A percentile compares a stretch with the other conserved stretches of the same genome.
Evolutionary conservation across 2,888 invertebrate genomes (phyloP).

Genomic region (Amitus sp.): DNA sequence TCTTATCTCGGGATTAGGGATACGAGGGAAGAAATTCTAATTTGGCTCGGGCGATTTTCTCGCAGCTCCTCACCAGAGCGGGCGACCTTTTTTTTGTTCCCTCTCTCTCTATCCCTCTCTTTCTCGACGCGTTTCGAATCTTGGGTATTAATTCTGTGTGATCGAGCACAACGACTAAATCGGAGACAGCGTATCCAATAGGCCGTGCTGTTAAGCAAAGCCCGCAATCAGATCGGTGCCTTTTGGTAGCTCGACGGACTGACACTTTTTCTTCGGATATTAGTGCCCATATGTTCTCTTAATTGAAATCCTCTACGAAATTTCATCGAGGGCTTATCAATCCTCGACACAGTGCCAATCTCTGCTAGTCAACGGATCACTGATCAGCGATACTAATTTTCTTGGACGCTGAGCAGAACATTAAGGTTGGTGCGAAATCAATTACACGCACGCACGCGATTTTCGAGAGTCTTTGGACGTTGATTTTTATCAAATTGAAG

Average conservation of each 20-base stretch:
- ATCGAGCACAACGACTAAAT: constrained; percentile 33
- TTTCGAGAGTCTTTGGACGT: not conserved
- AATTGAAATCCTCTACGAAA: constrained; percentile 52
- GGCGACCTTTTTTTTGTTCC: too few relatives aligned
- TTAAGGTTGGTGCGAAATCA: constrained; percentile 7
- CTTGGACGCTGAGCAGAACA: constrained; percentile 8
- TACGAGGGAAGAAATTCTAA: constrained; percentile 46
- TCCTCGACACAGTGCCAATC: not conserved
- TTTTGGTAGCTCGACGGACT: constrained; percentile 60
- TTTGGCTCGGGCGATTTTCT: constrained; percentile 33
- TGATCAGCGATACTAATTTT: constrained; percentile 1
- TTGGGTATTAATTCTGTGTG: constrained; percentile 34
- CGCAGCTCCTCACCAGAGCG: constrained; percentile 27
- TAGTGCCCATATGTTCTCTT: constrained; percentile 63
- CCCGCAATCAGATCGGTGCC: constrained; percentile 52
- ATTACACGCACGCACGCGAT: not conserved
- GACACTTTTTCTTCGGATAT: constrained; percentile 60
- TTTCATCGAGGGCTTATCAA: constrained; percentile 1
- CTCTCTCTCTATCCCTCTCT: constrained; percentile 25
- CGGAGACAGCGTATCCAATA: constrained; percentile 25
- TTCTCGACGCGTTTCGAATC: constrained; percentile 7
- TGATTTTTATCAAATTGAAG: not conserved
- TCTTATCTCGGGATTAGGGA: constrained; percentile 48
- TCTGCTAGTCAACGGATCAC: constrained; percentile 4
- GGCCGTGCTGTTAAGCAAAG: constrained; percentile 24